Evolutionary conservation across 1,140 invertebrate species (phyloP).

Genomic region (Agrypnia vestita): DNA sequence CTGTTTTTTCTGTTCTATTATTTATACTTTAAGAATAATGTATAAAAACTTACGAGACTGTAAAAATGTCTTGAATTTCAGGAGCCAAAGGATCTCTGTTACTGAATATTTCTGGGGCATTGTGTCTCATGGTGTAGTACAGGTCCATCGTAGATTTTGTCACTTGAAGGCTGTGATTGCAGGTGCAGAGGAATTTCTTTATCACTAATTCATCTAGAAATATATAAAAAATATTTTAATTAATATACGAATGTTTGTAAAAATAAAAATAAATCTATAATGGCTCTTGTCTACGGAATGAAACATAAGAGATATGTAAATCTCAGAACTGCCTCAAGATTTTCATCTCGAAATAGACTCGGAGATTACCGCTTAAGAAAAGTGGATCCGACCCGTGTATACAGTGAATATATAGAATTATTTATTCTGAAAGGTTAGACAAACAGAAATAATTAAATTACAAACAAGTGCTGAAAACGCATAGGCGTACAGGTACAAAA

Average conservation of each 20-base stretch:
- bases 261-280: too few species aligned
- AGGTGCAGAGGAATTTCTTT: slow-evolving; percentile 71
- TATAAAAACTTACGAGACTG: neutral
- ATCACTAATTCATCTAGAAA: slow-evolving; percentile 74
- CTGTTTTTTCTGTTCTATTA: neutral
- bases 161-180: slow-evolving; percentile 72
- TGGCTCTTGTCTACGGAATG: too few species aligned
- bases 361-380: too few species aligned
- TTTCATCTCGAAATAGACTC: too few species aligned
- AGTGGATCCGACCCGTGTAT: too few species aligned
- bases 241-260: neutral
- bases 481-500: too few species aligned
- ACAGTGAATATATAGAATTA: too few species aligned
- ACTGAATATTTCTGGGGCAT: slow-evolving; percentile 77
- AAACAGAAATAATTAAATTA: too few species aligned
- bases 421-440: too few species aligned
- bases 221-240: neutral
- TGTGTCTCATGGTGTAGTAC: slow-evolving; percentile 78
- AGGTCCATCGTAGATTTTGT: slow-evolving; percentile 76
- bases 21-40: neutral
- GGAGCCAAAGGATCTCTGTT: slow-evolving; percentile 75
- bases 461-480: too few species aligned
- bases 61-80: slow-evolving; percentile 68
- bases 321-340: too few species aligned
- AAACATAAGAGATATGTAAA: too few species aligned